A percentile compares a stretch with the other conserved stretches of the same genome.
Conservation (phyloP, 2,888 invertebrate species). For the Vesta saturnalis region DNA sequence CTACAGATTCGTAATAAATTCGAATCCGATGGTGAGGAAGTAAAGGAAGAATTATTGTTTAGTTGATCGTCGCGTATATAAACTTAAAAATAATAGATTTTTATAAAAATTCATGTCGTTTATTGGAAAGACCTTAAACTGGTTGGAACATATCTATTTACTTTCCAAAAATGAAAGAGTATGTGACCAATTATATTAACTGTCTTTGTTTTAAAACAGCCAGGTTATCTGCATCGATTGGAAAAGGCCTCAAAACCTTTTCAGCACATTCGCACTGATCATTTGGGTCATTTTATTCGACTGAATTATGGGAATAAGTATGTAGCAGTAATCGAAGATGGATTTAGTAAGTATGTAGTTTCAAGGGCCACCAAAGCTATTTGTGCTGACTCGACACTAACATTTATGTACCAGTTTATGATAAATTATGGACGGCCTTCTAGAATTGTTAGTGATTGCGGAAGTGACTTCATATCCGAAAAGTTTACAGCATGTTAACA, state of each 20-base stretch:
- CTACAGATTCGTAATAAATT: neutral
- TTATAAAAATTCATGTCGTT: neutral
- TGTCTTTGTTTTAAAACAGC: conserved; percentile 46
- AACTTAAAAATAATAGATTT: neutral
- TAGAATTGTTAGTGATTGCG: conserved; percentile 31
- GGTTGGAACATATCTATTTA: too few relatives aligned
- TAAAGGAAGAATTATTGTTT: neutral
- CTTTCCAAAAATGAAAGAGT: conserved; percentile 50
- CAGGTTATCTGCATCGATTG: conserved; percentile 50
- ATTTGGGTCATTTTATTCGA: conserved; percentile 56
- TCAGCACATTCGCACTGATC: conserved; percentile 56
- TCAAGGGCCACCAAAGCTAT: conserved; percentile 21
- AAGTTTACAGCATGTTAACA: conserved; percentile 25
- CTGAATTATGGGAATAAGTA: conserved; percentile 50
- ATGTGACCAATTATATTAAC: conserved; percentile 45
- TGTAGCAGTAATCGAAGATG: conserved; percentile 53
- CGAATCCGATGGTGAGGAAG: neutral
- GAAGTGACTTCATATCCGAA: conserved; percentile 24
- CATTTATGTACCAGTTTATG: conserved; percentile 23
- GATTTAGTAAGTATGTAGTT: conserved; percentile 42
- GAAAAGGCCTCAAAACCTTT: conserved; percentile 46
- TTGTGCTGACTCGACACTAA: neutral
- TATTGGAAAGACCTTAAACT: too few relatives aligned
- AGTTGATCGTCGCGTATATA: neutral
- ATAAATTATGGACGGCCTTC: conserved; percentile 25